Conservation (phyloP, 2,888 invertebrate species). For the Siphonodentalium dalli region DNA sequence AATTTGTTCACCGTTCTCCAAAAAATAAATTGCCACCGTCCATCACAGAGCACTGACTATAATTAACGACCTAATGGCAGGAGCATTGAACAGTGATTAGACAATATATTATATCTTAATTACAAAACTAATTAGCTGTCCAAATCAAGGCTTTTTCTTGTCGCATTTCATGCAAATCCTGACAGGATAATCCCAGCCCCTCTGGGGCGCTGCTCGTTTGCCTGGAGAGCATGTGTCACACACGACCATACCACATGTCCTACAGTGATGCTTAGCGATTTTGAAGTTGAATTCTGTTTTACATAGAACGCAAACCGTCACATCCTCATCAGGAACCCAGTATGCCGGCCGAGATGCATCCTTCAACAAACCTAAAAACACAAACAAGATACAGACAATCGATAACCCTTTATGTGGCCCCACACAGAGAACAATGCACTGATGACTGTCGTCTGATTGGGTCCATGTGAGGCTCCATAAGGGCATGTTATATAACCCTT, state of each 20-base stretch:
- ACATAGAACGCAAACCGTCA: slow-evolving; percentile 75
- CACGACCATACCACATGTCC: slow-evolving; percentile 77
- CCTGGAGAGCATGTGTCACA: slow-evolving; percentile 69
- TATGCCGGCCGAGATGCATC: slow-evolving; percentile 79
- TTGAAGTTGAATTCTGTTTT: slow-evolving; percentile 69
- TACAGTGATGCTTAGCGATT: slow-evolving; percentile 72
- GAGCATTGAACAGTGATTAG: no score
- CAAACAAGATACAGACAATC: no score
- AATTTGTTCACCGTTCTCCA: no score
- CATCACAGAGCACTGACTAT: no score
- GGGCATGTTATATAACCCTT: no score
- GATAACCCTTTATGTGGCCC: no score
- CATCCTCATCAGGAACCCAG: slow-evolving; percentile 81
- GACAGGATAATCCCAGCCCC: slow-evolving; percentile 69
- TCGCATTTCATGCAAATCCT: slow-evolving; percentile 66
- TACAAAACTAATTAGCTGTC: not conserved
- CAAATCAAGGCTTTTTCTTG: slow-evolving; percentile 40
- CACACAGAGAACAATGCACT: no score
- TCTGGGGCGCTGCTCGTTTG: slow-evolving; percentile 62
- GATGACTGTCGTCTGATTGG: no score
- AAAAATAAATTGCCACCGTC: no score
- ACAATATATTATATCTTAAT: no score
- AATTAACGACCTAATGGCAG: no score
- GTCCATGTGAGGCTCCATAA: no score
- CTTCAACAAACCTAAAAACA: slow-evolving; percentile 68